phyloP scores from a whole-genome alignment of 1,140 invertebrate genomes.

The Drosophila orena region DNA sequence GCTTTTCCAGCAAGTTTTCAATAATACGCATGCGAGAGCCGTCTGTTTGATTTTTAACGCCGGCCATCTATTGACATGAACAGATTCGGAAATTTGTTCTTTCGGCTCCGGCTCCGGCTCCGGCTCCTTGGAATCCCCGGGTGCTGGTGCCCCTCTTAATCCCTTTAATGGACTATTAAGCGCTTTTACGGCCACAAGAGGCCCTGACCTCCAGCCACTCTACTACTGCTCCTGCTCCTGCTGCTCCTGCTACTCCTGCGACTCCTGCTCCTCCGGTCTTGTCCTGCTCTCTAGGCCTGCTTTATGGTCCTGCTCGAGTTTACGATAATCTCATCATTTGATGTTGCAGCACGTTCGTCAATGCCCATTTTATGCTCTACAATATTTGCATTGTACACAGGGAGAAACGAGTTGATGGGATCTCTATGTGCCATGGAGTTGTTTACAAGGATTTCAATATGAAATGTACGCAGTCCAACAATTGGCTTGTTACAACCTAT shows the following conservation, averaged over 20 bases:
- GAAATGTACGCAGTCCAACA: no score
- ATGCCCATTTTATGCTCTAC: conserved; percentile 70
- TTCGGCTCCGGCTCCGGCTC: conserved; percentile 19
- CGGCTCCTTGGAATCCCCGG: not conserved
- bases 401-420: not conserved
- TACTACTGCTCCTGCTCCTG: not conserved
- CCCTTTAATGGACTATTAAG: conserved; percentile 83
- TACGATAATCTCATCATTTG: conserved; percentile 84
- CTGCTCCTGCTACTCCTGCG: no score
- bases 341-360: conserved; percentile 80
- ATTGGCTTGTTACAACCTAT: no score
- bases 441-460: not conserved
- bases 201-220: not conserved
- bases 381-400: conserved; percentile 69
- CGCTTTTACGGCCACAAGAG: conserved; percentile 72
- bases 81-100: conserved; percentile 69
- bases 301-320: conserved; percentile 67
- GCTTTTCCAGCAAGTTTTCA: conserved; percentile 53
- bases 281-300: conserved; percentile 42
- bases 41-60: conserved; percentile 65
- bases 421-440: not conserved
- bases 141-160: conserved; percentile 62
- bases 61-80: conserved; percentile 46
- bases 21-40: conserved; percentile 68
- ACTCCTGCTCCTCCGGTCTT: not conserved